phyloP scores from a whole-genome alignment of 2,797 vertebrate genomes.

The Pteronotus mesoamericanus region DNA sequence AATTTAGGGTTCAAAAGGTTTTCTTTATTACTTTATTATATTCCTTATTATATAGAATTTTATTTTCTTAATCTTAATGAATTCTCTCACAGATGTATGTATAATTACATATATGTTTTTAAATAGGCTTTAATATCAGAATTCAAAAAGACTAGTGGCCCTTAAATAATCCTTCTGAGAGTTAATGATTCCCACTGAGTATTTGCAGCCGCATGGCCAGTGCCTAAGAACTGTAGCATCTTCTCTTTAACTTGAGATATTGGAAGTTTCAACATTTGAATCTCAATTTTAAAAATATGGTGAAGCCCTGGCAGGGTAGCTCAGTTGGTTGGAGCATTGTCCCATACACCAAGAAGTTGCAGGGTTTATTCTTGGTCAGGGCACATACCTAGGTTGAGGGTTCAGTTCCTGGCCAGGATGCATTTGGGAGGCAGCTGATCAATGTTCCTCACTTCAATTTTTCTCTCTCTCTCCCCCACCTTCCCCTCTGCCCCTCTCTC shows the following conservation, averaged over 20 bases:
- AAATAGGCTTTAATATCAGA: background rate
- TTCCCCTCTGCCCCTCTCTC: no score
- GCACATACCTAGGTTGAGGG: no score
- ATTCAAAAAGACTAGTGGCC: background rate
- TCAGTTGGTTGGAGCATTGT: no score
- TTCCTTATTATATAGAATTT: background rate
- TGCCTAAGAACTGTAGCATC: background rate
- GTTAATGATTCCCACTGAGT: slow-evolving; percentile 11
- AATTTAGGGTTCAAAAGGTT: background rate
- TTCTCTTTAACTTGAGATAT: slow-evolving; percentile 25
- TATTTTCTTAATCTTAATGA: slow-evolving; percentile 30
- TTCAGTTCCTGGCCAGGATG: no score
- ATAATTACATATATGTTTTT: background rate
- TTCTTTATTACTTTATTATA: background rate
- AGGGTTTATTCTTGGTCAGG: no score
- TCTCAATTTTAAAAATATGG: background rate
- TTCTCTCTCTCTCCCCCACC: no score
- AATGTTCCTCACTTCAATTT: no score
- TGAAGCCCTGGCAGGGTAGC: background rate
- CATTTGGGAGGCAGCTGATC: no score
- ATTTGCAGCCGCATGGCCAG: background rate
- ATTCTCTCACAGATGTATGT: background rate
- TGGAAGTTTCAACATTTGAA: background rate
- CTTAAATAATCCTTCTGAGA: background rate
- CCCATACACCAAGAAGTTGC: no score